A percentile compares a stretch with the other conserved stretches of the same genome.
phyloP scores from a whole-genome alignment of 1,140 invertebrate species.

The Apis florea region DNA sequence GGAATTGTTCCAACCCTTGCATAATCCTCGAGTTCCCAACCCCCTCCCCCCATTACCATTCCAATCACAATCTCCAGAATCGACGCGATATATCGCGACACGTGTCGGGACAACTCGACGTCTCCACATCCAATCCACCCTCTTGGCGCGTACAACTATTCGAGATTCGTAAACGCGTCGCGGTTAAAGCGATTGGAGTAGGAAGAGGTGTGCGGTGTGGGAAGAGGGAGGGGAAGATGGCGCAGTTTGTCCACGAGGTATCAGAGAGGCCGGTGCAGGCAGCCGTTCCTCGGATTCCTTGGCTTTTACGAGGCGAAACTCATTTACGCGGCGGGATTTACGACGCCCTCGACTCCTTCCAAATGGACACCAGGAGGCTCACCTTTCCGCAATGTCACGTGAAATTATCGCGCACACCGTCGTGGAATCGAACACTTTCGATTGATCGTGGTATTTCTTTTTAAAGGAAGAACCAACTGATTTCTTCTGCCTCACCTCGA shows the following conservation, averaged over 20 bases:
- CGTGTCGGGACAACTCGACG: neutral
- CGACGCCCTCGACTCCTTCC: slow-evolving; percentile 17
- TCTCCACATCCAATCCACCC: neutral
- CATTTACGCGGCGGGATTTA: slow-evolving; percentile 59
- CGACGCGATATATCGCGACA: neutral
- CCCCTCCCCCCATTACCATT: neutral
- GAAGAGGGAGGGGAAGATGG: neutral
- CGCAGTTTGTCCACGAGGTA: slow-evolving; percentile 38
- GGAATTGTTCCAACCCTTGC: neutral
- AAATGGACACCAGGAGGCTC: slow-evolving; percentile 29
- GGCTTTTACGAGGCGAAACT: slow-evolving; percentile 63
- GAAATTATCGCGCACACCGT: slow-evolving; percentile 33
- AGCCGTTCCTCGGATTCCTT: slow-evolving; percentile 51
- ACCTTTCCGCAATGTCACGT: slow-evolving; percentile 34
- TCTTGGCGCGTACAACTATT: neutral
- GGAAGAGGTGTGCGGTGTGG: no score
- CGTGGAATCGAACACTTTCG: neutral
- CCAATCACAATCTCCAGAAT: neutral
- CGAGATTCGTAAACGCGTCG: slow-evolving; percentile 4
- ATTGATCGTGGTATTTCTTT: slow-evolving; percentile 4
- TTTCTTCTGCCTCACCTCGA: neutral
- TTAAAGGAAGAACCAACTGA: neutral
- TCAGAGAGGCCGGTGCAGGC: neutral
- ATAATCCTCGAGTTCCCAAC: neutral
- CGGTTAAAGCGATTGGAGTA: neutral